A percentile compares a stretch with the other conserved stretches of the same genome.
phyloP scores from a whole-genome alignment of 2,113 vertebrate genomes.

The Nannospalax galili region DNA sequence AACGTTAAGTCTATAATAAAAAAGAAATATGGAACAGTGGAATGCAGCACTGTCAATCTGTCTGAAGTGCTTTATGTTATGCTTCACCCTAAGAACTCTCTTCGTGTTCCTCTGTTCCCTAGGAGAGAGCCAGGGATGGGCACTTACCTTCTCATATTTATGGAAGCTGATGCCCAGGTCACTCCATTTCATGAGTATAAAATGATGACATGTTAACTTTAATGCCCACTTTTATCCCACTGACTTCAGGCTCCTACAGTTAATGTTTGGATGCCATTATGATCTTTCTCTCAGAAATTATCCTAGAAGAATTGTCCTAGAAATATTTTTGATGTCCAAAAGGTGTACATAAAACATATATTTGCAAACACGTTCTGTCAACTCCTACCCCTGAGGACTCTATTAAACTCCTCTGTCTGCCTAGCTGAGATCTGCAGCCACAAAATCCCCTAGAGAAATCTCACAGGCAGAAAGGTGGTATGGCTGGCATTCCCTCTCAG shows the following conservation, averaged over 20 bases:
- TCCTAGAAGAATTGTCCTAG: background rate
- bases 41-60: background rate
- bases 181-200: background rate
- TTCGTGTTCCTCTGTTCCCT: background rate
- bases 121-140: background rate
- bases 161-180: background rate
- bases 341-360: background rate
- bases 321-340: background rate
- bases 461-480: too few relatives aligned
- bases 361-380: background rate
- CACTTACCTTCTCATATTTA: background rate
- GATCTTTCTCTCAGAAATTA: conserved; percentile 18
- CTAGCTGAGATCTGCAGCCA: background rate
- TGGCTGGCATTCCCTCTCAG: background rate
- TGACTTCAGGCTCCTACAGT: background rate
- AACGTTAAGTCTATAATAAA: background rate
- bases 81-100: background rate
- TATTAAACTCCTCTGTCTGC: background rate
- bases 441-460: background rate
- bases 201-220: background rate
- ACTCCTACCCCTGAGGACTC: background rate
- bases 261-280: background rate
- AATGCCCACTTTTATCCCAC: background rate
- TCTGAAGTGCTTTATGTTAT: background rate
- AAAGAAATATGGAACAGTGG: background rate